Conservation (phyloP, 2,797 vertebrate species). For the Myotis planiceps region DNA sequence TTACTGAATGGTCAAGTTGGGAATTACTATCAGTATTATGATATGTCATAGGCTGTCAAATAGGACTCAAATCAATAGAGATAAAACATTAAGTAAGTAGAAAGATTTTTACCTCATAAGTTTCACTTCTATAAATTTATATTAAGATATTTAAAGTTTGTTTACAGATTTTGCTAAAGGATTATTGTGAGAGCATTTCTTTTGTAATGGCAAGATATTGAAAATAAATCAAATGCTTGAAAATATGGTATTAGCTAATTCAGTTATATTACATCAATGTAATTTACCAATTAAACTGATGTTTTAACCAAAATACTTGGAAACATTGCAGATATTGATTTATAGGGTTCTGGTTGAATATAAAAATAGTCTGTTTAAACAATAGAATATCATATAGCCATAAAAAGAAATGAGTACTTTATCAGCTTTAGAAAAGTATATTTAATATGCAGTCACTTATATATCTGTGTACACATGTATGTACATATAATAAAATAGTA, state of each 20-base stretch:
- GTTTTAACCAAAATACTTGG: background rate
- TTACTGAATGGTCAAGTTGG: background rate
- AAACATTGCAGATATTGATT: background rate
- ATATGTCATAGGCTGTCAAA: background rate
- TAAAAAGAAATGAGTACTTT: background rate
- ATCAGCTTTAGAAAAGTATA: background rate
- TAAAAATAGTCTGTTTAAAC: background rate
- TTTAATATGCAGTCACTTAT: background rate
- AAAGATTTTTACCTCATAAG: conserved; percentile 11
- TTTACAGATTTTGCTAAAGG: background rate
- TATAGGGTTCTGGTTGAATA: background rate
- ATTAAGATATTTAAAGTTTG: background rate
- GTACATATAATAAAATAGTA: background rate
- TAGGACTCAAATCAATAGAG: background rate
- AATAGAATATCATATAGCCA: background rate
- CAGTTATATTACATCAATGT: background rate
- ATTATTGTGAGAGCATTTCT: background rate
- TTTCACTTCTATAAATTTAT: background rate
- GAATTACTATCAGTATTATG: background rate
- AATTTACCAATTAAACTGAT: background rate
- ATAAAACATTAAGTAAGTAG: background rate
- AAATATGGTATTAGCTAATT: background rate
- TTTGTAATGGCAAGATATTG: background rate
- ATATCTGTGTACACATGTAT: background rate
- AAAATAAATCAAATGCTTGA: background rate